Conservation (phyloP, 2,113 vertebrate species). For the Vidua chalybeata region DNA sequence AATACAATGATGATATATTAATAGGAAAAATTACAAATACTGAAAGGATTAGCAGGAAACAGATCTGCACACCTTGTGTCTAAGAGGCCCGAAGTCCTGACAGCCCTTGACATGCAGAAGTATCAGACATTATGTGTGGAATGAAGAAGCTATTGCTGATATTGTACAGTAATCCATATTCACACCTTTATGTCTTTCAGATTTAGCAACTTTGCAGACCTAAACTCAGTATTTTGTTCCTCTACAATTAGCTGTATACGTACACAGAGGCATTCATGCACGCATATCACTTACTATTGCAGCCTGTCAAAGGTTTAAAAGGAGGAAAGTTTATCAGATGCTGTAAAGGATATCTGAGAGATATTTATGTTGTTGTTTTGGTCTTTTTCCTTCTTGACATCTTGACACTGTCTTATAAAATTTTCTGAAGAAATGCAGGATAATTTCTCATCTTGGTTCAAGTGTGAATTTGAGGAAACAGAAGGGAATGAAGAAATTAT, state of each 20-base stretch:
- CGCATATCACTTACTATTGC: not conserved
- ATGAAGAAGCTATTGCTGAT: not conserved
- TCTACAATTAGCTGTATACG: not conserved
- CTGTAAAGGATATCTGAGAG: not conserved
- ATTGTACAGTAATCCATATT: not conserved
- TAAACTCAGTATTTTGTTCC: not conserved
- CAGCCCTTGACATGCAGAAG: not conserved
- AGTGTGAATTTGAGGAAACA: not conserved
- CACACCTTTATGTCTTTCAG: not conserved
- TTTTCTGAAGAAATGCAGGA: not conserved
- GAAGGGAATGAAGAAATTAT: not conserved
- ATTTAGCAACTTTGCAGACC: not conserved
- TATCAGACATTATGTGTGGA: not conserved
- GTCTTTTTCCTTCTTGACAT: not conserved
- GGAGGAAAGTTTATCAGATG: not conserved
- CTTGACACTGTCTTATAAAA: not conserved
- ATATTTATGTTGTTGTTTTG: not conserved
- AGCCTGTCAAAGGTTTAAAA: not conserved
- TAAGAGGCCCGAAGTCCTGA: not conserved
- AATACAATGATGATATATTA: not conserved
- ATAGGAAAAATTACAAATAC: not conserved
- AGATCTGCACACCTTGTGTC: not conserved
- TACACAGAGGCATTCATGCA: not conserved
- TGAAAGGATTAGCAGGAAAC: not conserved
- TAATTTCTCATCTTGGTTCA: not conserved